Percentiles rank a stretch among this genome's conserved stretches.
Conservation (phyloP, 1,140 invertebrate species). For the Heliconius himera region DNA sequence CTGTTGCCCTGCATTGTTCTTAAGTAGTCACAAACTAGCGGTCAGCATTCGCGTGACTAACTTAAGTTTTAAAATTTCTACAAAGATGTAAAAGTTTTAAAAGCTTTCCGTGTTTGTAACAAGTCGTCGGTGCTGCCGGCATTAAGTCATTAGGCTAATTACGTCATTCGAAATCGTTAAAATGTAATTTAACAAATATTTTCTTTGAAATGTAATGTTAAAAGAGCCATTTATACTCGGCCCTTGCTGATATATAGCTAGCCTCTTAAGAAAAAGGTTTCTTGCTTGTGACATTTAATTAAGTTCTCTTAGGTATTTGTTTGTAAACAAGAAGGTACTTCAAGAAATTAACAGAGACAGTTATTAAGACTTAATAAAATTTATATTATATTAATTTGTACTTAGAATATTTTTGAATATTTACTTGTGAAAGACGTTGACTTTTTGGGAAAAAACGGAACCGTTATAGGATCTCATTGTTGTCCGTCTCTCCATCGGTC, state of each 20-base stretch:
- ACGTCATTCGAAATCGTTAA: slow-evolving; percentile 36
- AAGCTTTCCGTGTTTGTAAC: slow-evolving; percentile 37
- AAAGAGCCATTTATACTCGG: slow-evolving; percentile 31
- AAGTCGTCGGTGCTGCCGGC: slow-evolving; percentile 29
- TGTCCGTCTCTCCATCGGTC: too few species aligned
- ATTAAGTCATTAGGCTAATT: slow-evolving; percentile 41
- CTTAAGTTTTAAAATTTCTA: slow-evolving; percentile 31
- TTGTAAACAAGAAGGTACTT: slow-evolving; percentile 6
- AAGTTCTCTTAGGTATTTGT: not conserved
- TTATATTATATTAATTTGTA: not conserved
- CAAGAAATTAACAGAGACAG: not conserved
- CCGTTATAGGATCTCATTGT: too few species aligned
- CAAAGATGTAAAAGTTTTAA: slow-evolving; percentile 40
- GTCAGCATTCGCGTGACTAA: slow-evolving; percentile 30
- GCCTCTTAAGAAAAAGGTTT: slow-evolving; percentile 11
- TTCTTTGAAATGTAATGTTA: slow-evolving; percentile 28
- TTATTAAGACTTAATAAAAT: not conserved
- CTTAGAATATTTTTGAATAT: not conserved
- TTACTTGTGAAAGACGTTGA: not conserved
- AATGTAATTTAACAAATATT: slow-evolving; percentile 38
- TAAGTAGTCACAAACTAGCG: not conserved
- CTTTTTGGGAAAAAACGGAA: too few species aligned
- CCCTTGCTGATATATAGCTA: slow-evolving; percentile 20
- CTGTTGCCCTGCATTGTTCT: not conserved
- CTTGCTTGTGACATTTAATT: slow-evolving; percentile 3